Evolutionary conservation across 2,888 invertebrate genomes (phyloP), one percentile per base, ranked within the genome.

Genomic region (Calephelis perditalis): DNA sequence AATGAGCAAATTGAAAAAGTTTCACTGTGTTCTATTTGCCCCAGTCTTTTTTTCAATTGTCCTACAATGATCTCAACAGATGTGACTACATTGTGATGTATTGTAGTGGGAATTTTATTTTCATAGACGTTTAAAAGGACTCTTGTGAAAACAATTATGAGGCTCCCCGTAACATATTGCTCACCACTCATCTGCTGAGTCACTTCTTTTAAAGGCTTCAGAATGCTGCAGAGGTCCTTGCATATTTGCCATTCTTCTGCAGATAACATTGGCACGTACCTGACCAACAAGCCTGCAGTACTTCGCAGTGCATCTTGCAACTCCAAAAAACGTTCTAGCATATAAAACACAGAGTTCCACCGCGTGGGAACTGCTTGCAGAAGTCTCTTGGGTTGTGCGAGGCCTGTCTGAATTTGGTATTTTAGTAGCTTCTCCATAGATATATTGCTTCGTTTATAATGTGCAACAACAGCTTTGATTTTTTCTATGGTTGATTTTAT

Each of bases 141-240:
- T 40, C 56, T 56, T 11, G 11, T 56, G 10, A 45, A 58, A 6
- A 58, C 8, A n/a, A 56, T 36, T n/a, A 56, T 37, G 4, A n/a
- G 56, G 7, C 56, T 56, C 10, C 56, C 56, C 11, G 45, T 45
- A 8, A 46, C 35, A 40, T 56, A 56, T 10, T 56, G 12, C 36
- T 56, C 56, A 6, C 40, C 43, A 9, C n/a, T 56, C 56, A 56
- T 56, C 10, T 35, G 35, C 35, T 56, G n/a, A 12, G 37, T 56
- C 7, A 56, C 7, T n/a, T 56, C n/a, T 11, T 56, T 3, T 5
- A 56, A n/a, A 3, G 56, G 56, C 9, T 56, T 56, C 5, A 40
- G 12, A n/a, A 56, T n/a, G 12, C 6, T 56, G 43, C 43, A 56
- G 40, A 56, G 9, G 3, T 56, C 56, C 11, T 40, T 36, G n/a